phyloP scores from a whole-genome alignment of 2,113 vertebrate genomes.

The Antennarius striatus region DNA sequence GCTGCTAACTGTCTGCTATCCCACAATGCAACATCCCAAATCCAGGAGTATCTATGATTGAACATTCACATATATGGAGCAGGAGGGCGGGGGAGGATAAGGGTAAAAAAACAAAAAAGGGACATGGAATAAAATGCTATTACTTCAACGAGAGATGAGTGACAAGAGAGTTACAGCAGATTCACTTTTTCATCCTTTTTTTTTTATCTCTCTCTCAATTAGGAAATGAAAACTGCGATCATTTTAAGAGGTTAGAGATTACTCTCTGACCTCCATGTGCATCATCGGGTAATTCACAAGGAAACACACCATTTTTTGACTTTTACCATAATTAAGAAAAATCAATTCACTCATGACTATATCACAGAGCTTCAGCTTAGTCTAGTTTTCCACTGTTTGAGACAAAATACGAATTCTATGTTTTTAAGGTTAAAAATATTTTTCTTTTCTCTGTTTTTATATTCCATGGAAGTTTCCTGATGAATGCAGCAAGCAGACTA shows the following conservation, averaged over 20 bases:
- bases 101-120: background rate
- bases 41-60: slow-evolving; percentile 40
- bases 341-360: slow-evolving; percentile 72
- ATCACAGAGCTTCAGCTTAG: slow-evolving; percentile 51
- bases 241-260: slow-evolving; percentile 56
- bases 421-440: background rate
- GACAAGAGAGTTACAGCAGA: slow-evolving; percentile 33
- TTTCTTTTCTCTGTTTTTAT: background rate
- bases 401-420: no score
- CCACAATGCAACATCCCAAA: slow-evolving; percentile 49
- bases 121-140: slow-evolving; percentile 44
- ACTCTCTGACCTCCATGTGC: slow-evolving; percentile 49
- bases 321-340: slow-evolving; percentile 73
- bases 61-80: slow-evolving; percentile 41
- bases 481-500: slow-evolving; percentile 25
- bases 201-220: slow-evolving; percentile 58
- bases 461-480: slow-evolving; percentile 19
- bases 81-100: background rate
- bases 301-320: slow-evolving; percentile 58
- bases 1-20: slow-evolving; percentile 39
- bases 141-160: slow-evolving; percentile 28
- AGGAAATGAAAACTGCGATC: slow-evolving; percentile 68
- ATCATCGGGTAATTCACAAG: slow-evolving; percentile 64
- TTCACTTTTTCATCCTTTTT: slow-evolving; percentile 18
- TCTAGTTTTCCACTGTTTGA: slow-evolving; percentile 31